Conservation (phyloP, 1,140 invertebrate genomes). For the Trigoniulus corallinus region DNA sequence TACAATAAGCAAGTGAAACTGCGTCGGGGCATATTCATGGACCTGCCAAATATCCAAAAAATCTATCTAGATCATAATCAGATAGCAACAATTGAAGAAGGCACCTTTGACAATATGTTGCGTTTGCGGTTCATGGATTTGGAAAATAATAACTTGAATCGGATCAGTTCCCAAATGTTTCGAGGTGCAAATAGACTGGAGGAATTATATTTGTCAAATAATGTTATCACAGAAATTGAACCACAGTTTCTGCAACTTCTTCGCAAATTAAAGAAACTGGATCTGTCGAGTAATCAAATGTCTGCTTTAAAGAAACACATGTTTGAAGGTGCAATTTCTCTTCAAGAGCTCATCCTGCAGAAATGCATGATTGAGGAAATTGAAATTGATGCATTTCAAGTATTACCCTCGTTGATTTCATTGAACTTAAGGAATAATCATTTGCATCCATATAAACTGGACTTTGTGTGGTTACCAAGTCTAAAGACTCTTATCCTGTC, state of each 20-base stretch:
- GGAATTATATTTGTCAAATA: slow-evolving; percentile 42
- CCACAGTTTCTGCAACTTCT: slow-evolving; percentile 37
- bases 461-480: slow-evolving; percentile 9
- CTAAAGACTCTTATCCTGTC: slow-evolving; percentile 6
- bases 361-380: slow-evolving; percentile 42
- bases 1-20: slow-evolving; percentile 60
- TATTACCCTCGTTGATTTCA: slow-evolving; percentile 44
- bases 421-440: slow-evolving; percentile 55
- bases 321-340: slow-evolving; percentile 40
- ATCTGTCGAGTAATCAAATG: slow-evolving; percentile 42
- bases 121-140: slow-evolving; percentile 43
- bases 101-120: slow-evolving; percentile 54
- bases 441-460: slow-evolving; percentile 24
- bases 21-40: slow-evolving; percentile 50
- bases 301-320: slow-evolving; percentile 29
- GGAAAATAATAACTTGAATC: slow-evolving; percentile 21
- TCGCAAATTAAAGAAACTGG: slow-evolving; percentile 38
- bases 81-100: slow-evolving; percentile 58
- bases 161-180: slow-evolving; percentile 18
- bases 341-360: slow-evolving; percentile 36
- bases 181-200: slow-evolving; percentile 44
- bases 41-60: slow-evolving; percentile 52
- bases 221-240: slow-evolving; percentile 34
- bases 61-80: slow-evolving; percentile 68
- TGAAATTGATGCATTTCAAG: slow-evolving; percentile 42